Percentiles rank a stretch among this genome's conserved stretches.
Evolutionary conservation across 2,797 vertebrate genomes (phyloP).

Genomic region (Oreonectes daqikongensis): DNA sequence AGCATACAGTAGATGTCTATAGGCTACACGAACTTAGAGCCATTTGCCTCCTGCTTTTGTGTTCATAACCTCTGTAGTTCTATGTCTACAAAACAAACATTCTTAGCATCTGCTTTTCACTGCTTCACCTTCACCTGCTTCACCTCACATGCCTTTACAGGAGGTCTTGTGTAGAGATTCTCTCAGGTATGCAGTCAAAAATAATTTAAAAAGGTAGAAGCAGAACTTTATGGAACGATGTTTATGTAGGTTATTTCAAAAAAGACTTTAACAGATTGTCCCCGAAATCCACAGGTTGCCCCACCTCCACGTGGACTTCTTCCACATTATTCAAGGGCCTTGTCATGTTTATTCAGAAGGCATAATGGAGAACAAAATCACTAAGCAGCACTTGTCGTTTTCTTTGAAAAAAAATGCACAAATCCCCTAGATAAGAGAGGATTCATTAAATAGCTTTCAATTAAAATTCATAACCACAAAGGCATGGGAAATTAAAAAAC

Average conservation of each 20-base stretch:
- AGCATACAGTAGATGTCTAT: no score
- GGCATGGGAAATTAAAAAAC: neutral
- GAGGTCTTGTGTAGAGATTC: neutral
- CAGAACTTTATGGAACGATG: neutral
- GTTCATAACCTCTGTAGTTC: neutral
- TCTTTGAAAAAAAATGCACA: neutral
- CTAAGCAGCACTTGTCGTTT: neutral
- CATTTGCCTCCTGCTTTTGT: neutral
- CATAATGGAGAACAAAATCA: neutral
- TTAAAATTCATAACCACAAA: neutral
- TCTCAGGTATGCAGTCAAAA: neutral
- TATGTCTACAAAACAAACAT: neutral
- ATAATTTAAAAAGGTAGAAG: neutral
- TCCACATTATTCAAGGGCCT: neutral
- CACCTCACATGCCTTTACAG: neutral
- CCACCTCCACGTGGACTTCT: neutral
- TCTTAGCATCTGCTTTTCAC: neutral
- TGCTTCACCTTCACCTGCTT: no score
- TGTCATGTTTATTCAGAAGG: slow-evolving; percentile 1
- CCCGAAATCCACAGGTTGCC: neutral
- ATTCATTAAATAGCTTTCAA: neutral
- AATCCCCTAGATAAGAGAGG: neutral
- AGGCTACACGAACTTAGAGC: no score
- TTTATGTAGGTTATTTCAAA: neutral
- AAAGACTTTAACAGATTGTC: neutral